phyloP scores from a whole-genome alignment of 2,888 invertebrate genomes.

The Trissonchulus latispiculum region DNA sequence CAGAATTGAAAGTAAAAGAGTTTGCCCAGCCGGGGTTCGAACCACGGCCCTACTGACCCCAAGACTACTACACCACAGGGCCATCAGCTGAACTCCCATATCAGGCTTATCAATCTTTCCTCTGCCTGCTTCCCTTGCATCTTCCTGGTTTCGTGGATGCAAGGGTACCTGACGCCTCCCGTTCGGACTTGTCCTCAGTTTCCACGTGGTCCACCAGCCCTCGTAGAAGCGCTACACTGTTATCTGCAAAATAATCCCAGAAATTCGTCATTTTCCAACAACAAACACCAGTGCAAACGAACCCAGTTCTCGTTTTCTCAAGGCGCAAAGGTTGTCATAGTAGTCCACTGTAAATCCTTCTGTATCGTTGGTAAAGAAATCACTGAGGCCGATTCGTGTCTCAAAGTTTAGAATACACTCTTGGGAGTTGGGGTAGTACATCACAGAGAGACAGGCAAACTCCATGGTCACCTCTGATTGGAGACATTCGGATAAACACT shows the following conservation, averaged over 20 bases:
- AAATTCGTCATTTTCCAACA: neutral
- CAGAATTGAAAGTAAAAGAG: too few relatives aligned
- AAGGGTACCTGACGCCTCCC: too few relatives aligned
- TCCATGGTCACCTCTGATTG: neutral
- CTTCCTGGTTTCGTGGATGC: too few relatives aligned
- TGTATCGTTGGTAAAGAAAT: conserved; percentile 14
- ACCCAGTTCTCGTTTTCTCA: neutral
- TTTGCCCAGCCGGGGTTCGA: too few relatives aligned
- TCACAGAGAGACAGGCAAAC: conserved; percentile 22
- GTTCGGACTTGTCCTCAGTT: too few relatives aligned
- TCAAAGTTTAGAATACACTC: conserved; percentile 22
- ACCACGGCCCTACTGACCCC: too few relatives aligned
- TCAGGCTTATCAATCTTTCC: too few relatives aligned
- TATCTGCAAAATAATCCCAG: neutral
- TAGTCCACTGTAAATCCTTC: conserved; percentile 18
- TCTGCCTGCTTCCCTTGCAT: too few relatives aligned
- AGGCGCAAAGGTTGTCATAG: conserved; percentile 22
- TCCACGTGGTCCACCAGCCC: neutral
- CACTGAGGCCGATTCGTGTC: neutral
- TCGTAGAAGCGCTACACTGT: too few relatives aligned
- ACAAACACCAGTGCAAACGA: too few relatives aligned
- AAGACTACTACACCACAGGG: too few relatives aligned
- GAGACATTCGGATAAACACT: conserved; percentile 24
- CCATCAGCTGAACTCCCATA: too few relatives aligned
- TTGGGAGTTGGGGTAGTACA: conserved; percentile 20